Conservation (phyloP, 2,797 vertebrate genomes). For the Todus mexicanus region DNA sequence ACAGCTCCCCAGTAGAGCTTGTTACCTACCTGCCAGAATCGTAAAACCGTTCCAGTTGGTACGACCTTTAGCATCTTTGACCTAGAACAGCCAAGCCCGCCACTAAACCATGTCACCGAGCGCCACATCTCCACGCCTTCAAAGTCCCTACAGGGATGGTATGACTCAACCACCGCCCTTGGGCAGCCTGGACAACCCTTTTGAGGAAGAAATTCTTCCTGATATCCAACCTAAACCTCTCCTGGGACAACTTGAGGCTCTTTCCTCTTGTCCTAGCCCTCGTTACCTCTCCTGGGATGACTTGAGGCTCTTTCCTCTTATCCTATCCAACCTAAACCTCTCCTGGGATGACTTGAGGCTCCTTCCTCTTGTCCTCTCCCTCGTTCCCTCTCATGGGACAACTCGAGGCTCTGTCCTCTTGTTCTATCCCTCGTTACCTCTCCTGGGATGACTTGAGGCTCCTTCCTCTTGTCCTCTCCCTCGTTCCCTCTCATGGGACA, state of each 20-base stretch:
- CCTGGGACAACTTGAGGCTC: too few species aligned
- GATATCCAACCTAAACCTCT: neutral
- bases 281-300: neutral
- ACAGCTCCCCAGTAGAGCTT: neutral
- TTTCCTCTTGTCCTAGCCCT: neutral
- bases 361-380: neutral
- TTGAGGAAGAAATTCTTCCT: neutral
- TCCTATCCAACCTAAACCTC: neutral
- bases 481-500: neutral
- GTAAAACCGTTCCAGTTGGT: neutral
- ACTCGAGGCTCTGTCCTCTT: neutral
- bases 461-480: neutral
- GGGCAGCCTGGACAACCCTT: neutral
- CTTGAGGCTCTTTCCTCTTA: neutral
- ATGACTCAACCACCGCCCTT: neutral
- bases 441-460: too few species aligned
- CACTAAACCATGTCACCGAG: neutral
- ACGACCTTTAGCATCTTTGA: neutral
- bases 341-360: too few species aligned
- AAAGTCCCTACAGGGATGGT: too few species aligned
- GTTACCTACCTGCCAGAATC: neutral
- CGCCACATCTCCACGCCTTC: neutral
- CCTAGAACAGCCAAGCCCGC: neutral
- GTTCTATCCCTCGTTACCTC: too few species aligned
- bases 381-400: neutral